These are phyloP conservation scores for Lepus townsendii DNA, from an alignment of 2,797 vertebrate genomes.

Conservation along the genomic window DNA sequence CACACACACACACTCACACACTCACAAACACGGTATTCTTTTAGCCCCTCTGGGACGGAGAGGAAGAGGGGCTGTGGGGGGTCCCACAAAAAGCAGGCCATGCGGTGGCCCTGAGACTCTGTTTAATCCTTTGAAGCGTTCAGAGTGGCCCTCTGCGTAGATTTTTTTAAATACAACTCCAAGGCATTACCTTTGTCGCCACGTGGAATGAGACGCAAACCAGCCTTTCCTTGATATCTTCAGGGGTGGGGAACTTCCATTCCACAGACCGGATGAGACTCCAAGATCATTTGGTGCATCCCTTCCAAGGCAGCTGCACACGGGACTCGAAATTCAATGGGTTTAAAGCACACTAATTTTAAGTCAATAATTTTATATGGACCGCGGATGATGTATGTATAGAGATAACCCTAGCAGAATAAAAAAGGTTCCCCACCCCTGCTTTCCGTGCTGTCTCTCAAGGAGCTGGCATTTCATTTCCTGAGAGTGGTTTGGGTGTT, in stretches of 20 bases:
- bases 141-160: not conserved
- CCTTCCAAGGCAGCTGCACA: too few species aligned
- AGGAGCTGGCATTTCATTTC: not conserved
- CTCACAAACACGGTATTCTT: not conserved
- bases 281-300: too few species aligned
- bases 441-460: not conserved
- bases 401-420: too few species aligned
- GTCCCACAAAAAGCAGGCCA: not conserved
- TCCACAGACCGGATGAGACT: too few species aligned
- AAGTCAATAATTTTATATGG: too few species aligned
- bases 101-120: not conserved
- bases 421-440: too few species aligned
- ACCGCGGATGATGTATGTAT: too few species aligned
- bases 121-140: not conserved
- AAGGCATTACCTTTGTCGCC: not conserved
- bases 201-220: not conserved
- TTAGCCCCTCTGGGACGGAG: not conserved
- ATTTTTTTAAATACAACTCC: not conserved
- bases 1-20: not conserved
- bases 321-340: too few species aligned
- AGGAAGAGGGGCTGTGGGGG: not conserved
- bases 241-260: too few species aligned
- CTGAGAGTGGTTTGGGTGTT: slow-evolving; percentile 40
- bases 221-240: not conserved
- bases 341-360: too few species aligned